These are phyloP conservation scores for Syncerus caffer DNA, from an alignment of 2,797 vertebrate genomes.

Conservation along the genomic window DNA sequence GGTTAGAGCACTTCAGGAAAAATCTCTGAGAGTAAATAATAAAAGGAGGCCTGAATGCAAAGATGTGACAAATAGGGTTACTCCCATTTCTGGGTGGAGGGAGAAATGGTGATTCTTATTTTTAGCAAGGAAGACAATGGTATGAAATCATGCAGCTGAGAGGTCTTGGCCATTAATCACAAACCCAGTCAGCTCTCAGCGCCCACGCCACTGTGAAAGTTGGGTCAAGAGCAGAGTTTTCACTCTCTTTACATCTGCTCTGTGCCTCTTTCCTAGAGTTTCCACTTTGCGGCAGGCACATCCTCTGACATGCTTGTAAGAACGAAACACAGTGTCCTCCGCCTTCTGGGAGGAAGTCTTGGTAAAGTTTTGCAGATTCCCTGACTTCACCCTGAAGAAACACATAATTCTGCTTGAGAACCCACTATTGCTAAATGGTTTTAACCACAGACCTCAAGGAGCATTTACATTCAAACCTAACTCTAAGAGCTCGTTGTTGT, in stretches of 20 bases:
- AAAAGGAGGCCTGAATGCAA: neutral
- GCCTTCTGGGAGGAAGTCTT: slow-evolving; percentile 53
- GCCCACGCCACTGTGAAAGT: slow-evolving; percentile 63
- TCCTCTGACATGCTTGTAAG: neutral
- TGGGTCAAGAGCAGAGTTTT: neutral
- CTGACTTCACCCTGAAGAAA: slow-evolving; percentile 63
- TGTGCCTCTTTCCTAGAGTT: neutral
- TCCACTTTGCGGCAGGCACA: neutral
- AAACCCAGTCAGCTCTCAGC: slow-evolving; percentile 80
- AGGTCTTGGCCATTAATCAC: slow-evolving; percentile 81
- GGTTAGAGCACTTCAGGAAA: slow-evolving; percentile 16
- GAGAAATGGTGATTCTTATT: neutral
- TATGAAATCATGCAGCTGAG: neutral
- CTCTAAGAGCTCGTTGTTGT: slow-evolving; percentile 78
- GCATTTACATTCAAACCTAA: slow-evolving; percentile 84
- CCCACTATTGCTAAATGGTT: slow-evolving; percentile 56
- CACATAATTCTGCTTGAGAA: slow-evolving; percentile 74
- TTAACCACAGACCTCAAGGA: slow-evolving; percentile 80
- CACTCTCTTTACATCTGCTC: neutral
- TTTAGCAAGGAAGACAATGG: slow-evolving; percentile 18
- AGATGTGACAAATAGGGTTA: neutral
- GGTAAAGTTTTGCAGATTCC: slow-evolving; percentile 68
- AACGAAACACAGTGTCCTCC: slow-evolving; percentile 12
- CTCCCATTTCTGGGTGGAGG: neutral
- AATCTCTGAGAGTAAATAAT: neutral